Evolutionary conservation across 1,140 invertebrate genomes (phyloP), one percentile per base, ranked within the genome.

Genomic region (Saccostrea cuccullata): DNA sequence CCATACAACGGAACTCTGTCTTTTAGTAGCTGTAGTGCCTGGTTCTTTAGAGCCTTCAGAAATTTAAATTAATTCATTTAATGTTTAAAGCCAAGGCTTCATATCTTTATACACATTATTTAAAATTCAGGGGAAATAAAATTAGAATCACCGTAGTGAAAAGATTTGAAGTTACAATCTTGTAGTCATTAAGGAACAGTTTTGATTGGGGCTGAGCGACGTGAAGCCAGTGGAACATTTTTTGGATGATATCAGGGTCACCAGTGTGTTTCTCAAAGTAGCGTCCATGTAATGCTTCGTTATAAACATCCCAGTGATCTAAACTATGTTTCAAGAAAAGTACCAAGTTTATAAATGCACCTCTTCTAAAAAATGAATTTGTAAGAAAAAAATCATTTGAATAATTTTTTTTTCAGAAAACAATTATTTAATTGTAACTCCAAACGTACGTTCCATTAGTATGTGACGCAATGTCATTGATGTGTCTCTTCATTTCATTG

Each of bases 161-260:
- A 0, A 55, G 60, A 0, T 84, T 58, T 20, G 77, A 70, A 15
- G 88, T 70, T 6, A 93, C 89, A 0, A 94, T 88, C 73, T 87
- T 89, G 85, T 90, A 93, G n/a, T 94, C 93, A 82, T 93, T 94
- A 13, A 94, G 87, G 86, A 93, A 94, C 23, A 94, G 88, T 82
- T 89, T 89, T 0, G 90, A 86, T 17, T 64, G 70, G 8, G 89
- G 91, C 23, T 92, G 93, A 1, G 77, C 82, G 12, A 40, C 47
- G 47, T 91, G 90, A 20, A 91, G 89, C 26, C 87, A 87, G 26
- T 77, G 67, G 88, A 93, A 94, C 89, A 94, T 92, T 15, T 92
- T 88, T 55, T 88, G 82, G 0, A 88, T 92, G 87, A 92, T 92
- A 55, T 90, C 60, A 0, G 86, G 23, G 83, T 93, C 88, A 3